Conservation (phyloP, 1,140 invertebrate species). For the Leptopilina clavipes region DNA sequence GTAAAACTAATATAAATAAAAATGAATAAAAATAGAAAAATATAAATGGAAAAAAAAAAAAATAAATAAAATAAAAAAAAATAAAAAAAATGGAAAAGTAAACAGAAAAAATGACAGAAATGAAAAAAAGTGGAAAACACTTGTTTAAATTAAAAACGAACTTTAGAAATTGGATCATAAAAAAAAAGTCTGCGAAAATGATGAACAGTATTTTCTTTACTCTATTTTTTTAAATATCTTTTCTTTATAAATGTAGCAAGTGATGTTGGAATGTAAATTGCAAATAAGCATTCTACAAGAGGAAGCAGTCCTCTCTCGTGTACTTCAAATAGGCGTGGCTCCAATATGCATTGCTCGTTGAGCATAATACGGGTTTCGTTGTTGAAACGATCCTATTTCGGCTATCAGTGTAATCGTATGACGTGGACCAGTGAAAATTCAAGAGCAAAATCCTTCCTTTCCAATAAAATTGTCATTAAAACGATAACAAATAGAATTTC, state of each 20-base stretch:
- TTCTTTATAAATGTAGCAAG: constrained; percentile 2
- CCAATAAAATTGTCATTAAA: constrained; percentile 5
- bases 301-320: background rate
- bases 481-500: constrained; percentile 1
- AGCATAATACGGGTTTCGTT: constrained; percentile 4
- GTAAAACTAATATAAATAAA: no score
- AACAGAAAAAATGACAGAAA: no score
- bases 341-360: constrained; percentile 6
- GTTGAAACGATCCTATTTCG: constrained; percentile 12
- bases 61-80: no score
- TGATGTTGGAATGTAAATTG: background rate
- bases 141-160: no score
- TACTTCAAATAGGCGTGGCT: constrained; percentile 11
- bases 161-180: no score
- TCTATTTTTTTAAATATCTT: background rate
- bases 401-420: constrained; percentile 19
- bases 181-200: no score
- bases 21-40: no score
- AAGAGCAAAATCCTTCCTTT: background rate
- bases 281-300: constrained; percentile 24
- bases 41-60: no score
- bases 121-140: no score
- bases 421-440: constrained; percentile 6
- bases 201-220: no score
- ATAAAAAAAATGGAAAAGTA: no score